Conservation (phyloP, 1,140 invertebrate species). For the Brachionus rotundiformis region DNA sequence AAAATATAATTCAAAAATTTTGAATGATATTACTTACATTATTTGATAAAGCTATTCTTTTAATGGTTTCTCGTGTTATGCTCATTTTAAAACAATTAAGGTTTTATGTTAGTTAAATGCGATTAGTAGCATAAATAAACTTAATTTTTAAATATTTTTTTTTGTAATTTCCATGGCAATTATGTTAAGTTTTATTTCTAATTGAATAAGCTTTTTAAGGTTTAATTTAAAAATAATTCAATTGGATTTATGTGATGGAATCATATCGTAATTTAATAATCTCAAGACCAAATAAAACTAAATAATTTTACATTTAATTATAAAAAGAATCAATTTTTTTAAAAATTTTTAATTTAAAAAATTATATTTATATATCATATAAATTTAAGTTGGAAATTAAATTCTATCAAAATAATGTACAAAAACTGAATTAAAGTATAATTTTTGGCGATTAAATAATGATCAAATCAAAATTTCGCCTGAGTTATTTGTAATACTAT, state of each 20-base stretch:
- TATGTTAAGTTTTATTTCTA: conserved; percentile 14
- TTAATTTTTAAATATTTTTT: conserved; percentile 15
- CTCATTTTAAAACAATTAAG: conserved; percentile 26
- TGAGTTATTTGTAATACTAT: not conserved
- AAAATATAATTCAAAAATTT: not conserved
- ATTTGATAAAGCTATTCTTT: conserved; percentile 14
- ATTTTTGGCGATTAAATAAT: not conserved
- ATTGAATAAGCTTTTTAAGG: not conserved
- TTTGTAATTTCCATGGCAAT: conserved; percentile 31
- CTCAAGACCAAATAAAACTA: too few relatives aligned
- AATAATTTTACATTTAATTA: too few relatives aligned
- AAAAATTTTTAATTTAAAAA: too few relatives aligned
- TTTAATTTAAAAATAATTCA: not conserved
- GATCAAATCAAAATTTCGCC: not conserved
- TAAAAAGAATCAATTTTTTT: too few relatives aligned
- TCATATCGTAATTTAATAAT: not conserved
- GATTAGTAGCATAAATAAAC: conserved; percentile 32
- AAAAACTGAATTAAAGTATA: not conserved
- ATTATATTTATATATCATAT: too few relatives aligned
- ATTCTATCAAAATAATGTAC: not conserved
- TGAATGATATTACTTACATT: not conserved
- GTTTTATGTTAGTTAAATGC: not conserved
- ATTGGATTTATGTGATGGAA: not conserved
- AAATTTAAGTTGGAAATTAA: too few relatives aligned
- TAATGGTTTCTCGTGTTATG: conserved; percentile 7